A percentile compares a stretch with the other conserved stretches of the same genome.
phyloP scores from a whole-genome alignment of 2,888 invertebrate species.

The Troides helena region DNA sequence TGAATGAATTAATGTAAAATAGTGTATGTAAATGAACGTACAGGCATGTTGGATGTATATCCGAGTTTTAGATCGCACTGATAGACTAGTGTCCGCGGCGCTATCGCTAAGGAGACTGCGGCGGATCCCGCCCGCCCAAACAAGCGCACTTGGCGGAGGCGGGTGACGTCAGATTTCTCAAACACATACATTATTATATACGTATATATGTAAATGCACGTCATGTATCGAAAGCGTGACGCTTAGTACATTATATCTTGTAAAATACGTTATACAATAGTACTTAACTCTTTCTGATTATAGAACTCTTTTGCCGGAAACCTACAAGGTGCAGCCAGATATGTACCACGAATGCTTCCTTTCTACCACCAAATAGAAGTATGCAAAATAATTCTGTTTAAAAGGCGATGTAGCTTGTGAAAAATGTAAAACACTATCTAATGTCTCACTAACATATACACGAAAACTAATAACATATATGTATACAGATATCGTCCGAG shows the following conservation, averaged over 20 bases:
- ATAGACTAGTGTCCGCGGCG: constrained; percentile 59
- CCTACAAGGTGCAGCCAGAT: too few species aligned
- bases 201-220: constrained; percentile 14
- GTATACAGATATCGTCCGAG: too few species aligned
- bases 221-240: constrained; percentile 21
- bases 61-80: constrained; percentile 50
- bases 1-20: neutral
- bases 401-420: too few species aligned
- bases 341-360: too few species aligned
- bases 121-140: constrained; percentile 65
- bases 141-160: constrained; percentile 50
- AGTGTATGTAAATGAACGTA: constrained; percentile 48
- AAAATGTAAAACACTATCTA: too few species aligned
- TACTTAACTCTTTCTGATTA: too few species aligned
- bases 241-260: constrained; percentile 3
- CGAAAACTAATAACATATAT: too few species aligned
- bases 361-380: too few species aligned
- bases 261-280: neutral
- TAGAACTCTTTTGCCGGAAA: too few species aligned
- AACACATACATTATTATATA: constrained; percentile 39
- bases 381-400: too few species aligned
- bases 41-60: constrained; percentile 62
- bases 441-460: too few species aligned
- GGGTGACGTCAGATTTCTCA: constrained; percentile 41
- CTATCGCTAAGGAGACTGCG: constrained; percentile 64